Evolutionary conservation across 2,113 vertebrate species (phyloP).

Genomic region (Furnarius figulus): DNA sequence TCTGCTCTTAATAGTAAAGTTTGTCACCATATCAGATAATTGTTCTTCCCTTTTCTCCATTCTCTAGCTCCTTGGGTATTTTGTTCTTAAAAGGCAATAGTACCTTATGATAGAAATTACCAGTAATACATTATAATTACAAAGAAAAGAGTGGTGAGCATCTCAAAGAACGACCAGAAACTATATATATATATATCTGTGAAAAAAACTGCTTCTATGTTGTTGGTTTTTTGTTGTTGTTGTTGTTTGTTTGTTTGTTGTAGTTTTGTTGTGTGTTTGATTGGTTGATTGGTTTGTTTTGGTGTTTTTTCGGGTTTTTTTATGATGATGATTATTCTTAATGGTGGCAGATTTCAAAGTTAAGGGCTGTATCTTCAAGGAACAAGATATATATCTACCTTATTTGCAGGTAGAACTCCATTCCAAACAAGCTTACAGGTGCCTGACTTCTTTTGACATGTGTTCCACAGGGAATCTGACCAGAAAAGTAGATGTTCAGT

Average conservation of each 20-base stretch:
- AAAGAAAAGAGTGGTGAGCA: background rate
- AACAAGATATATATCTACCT: background rate
- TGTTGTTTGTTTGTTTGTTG: background rate
- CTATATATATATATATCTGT: too few species aligned
- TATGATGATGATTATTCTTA: background rate
- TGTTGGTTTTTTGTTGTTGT: background rate
- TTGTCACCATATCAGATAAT: background rate
- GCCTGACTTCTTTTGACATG: background rate
- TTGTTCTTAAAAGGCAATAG: background rate
- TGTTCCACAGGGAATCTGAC: background rate
- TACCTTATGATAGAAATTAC: background rate
- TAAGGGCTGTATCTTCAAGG: background rate
- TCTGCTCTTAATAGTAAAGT: background rate
- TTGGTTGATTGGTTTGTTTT: background rate
- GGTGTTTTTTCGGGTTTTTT: background rate
- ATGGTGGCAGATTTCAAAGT: background rate
- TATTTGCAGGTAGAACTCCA: background rate
- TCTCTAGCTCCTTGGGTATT: background rate
- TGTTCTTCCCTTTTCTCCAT: background rate
- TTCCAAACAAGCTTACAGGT: background rate
- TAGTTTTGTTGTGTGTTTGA: background rate
- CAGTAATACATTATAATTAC: background rate
- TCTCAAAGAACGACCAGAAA: background rate
- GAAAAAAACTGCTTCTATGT: background rate
- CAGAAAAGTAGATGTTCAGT: background rate